Percentiles rank a stretch among this genome's conserved stretches.
Evolutionary conservation across 2,797 vertebrate species (phyloP).

Genomic region (Squalus acanthias): DNA sequence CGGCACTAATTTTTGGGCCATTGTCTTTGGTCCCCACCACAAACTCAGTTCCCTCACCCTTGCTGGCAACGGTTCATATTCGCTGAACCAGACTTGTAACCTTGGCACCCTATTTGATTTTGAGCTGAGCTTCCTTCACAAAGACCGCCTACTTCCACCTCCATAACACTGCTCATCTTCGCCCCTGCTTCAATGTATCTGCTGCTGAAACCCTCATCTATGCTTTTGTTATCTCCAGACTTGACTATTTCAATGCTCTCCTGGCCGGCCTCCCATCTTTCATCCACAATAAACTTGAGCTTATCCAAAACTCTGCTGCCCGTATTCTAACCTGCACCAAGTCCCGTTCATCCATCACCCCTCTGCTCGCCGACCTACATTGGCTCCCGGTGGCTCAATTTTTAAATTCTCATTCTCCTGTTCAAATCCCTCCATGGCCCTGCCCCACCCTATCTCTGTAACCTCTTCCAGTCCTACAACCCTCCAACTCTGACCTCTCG

Average conservation of each 20-base stretch:
- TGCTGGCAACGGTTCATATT: background rate
- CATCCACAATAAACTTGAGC: background rate
- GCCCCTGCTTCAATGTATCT: background rate
- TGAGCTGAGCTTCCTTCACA: background rate
- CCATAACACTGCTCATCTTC: background rate
- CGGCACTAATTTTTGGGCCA: too few relatives aligned
- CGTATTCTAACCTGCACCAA: background rate
- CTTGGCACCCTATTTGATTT: background rate
- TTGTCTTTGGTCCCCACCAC: background rate
- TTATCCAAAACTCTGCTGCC: background rate
- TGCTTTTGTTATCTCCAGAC: background rate
- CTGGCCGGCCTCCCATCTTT: background rate
- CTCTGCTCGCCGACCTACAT: background rate
- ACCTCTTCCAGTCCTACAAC: background rate
- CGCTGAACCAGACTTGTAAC: background rate
- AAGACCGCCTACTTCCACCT: background rate
- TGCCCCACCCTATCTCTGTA: background rate
- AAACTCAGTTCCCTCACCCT: background rate
- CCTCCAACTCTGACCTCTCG: background rate
- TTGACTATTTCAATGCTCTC: background rate
- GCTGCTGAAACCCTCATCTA: background rate
- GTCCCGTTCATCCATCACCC: background rate
- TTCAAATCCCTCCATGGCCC: background rate
- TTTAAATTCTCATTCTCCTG: background rate
- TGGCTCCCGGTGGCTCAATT: background rate